phyloP scores from a whole-genome alignment of 2,113 vertebrate species.

The Cacatua alba region DNA sequence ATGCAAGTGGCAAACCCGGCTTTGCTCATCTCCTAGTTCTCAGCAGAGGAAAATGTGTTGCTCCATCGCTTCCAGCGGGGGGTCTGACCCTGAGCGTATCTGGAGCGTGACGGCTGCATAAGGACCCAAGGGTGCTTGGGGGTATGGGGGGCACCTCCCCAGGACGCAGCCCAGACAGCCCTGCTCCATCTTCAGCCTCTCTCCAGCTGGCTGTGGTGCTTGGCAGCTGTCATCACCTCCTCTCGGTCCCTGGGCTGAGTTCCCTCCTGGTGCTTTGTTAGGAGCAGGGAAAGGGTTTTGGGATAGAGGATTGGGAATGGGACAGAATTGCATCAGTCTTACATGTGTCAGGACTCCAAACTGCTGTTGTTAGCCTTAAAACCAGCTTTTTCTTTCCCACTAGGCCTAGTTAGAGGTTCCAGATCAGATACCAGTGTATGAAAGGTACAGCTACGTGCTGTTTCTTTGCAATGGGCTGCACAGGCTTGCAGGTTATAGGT shows the following conservation, averaged over 20 bases:
- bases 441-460: neutral
- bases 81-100: neutral
- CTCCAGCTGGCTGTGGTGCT: neutral
- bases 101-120: neutral
- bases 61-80: neutral
- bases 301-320: neutral
- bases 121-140: neutral
- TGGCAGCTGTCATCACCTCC: neutral
- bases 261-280: neutral
- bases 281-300: neutral
- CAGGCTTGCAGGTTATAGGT: no score
- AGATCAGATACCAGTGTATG: neutral
- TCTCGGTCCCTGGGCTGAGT: accelerated
- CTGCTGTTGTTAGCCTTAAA: neutral
- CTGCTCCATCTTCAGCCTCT: neutral
- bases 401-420: neutral
- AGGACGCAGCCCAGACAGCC: neutral
- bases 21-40: accelerated
- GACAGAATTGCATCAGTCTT: neutral
- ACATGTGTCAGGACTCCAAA: neutral
- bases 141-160: neutral
- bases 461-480: neutral
- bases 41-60: neutral
- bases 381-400: accelerated
- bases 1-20: accelerated